Base-by-base conservation (phyloP, 2,888 invertebrate species). In the Epiblema foenella region DNA sequence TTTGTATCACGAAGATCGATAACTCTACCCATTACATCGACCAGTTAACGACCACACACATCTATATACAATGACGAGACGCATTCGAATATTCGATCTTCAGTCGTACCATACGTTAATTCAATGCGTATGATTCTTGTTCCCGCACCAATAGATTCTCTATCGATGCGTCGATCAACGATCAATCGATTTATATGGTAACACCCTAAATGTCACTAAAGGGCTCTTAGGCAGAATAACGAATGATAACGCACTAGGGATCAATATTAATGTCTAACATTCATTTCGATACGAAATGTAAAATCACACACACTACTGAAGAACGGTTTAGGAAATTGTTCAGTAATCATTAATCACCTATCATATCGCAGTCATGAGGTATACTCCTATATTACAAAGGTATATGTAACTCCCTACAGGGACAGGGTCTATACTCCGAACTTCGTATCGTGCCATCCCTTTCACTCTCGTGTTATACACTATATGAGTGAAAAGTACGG, bases 311-410 rank as follows among this genome's bases (percentile, higher is more conserved):
- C 12, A 8, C 42, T 7, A 18, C 18, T 11, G 18, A 37, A 58
- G 37, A 52, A 24, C 24, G 24, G 24, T 56, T 54, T n/a, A 42
- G 39, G 24, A 64, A n/a, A 15, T 64, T 37, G 7, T 54, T 24
- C 37, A 10, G 15, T 11, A 51, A 3, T 24, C 37, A 10, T 15
- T 11, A 51, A 3, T 37, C 20, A 51, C 10, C 15, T 64, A 64
- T 37, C 15, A 33, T 52, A 52, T 37, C 63, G 18, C 52, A 37
- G 11, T 64, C 52, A 24, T 39, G 39, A 64, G 20, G 52, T 54
- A 54, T 64, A n/a, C n/a, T n/a, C n/a, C n/a, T n/a, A 64, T 64
- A 64, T 54, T 64, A 64, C 64, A 64, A 54, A 63, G 18, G 15
- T 33, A 11, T 37, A 37, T 64, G 39, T 46, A 4, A 20, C 11